phyloP scores from a whole-genome alignment of 2,888 invertebrate species.

The Atrina japonica region DNA sequence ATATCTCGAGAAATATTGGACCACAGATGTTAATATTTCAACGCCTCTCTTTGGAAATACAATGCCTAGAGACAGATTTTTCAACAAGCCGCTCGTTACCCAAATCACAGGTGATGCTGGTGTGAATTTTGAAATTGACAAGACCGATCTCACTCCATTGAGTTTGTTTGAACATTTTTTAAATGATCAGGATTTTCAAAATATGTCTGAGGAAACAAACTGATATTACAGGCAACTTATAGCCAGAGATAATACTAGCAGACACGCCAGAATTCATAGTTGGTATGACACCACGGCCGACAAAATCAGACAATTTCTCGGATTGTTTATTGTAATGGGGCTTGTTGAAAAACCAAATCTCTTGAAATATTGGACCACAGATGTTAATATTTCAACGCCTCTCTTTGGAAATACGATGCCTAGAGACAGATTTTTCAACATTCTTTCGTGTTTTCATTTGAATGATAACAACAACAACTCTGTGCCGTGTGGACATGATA shows the following conservation, averaged over 20 bases:
- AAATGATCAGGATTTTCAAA: too few relatives aligned
- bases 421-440: conserved; percentile 14
- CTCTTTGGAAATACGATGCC: conserved; percentile 24
- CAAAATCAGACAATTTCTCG: background rate
- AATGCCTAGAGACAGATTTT: conserved; percentile 20
- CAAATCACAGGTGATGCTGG: too few relatives aligned
- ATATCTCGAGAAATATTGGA: conserved; percentile 23
- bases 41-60: conserved; percentile 10
- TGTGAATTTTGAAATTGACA: too few relatives aligned
- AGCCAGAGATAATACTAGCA: too few relatives aligned
- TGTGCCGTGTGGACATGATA: conserved; percentile 10
- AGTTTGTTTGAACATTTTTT: too few relatives aligned
- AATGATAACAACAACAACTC: conserved; percentile 6
- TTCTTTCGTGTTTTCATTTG: conserved; percentile 13
- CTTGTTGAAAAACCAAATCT: conserved; percentile 12
- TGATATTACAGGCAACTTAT: too few relatives aligned
- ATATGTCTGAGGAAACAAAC: too few relatives aligned
- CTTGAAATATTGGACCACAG: conserved; percentile 18
- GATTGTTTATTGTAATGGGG: conserved; percentile 8
- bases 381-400: conserved; percentile 7
- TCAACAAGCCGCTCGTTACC: too few relatives aligned
- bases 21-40: background rate
- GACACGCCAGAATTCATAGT: background rate
- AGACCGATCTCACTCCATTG: too few relatives aligned
- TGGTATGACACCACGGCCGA: background rate